Conservation (phyloP, 1,140 invertebrate genomes). For the Drosophila malerkotliana region DNA sequence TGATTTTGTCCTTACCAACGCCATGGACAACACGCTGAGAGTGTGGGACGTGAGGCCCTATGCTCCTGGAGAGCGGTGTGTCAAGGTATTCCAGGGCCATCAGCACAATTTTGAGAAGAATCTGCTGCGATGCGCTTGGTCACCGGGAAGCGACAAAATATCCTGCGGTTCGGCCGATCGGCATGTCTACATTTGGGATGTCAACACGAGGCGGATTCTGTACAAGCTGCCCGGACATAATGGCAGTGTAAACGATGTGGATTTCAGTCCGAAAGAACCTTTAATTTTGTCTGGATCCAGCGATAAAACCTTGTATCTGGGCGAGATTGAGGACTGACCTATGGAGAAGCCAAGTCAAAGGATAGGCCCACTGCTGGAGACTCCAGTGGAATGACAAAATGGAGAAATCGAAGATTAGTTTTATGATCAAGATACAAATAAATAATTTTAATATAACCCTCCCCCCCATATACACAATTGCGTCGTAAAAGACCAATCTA, state of each 20-base stretch:
- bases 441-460: not conserved
- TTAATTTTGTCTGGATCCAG: constrained; percentile 97
- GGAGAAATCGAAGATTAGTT: not conserved
- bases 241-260: constrained; percentile 98
- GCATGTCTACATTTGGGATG: constrained; percentile 99
- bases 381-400: not conserved
- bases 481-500: too few relatives aligned
- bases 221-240: constrained; percentile 99
- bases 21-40: constrained; percentile 97
- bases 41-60: constrained; percentile 93
- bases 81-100: constrained; percentile 96
- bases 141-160: constrained; percentile 92
- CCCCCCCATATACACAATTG: too few relatives aligned
- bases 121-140: constrained; percentile 94
- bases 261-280: constrained; percentile 98
- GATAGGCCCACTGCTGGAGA: constrained; percentile 1
- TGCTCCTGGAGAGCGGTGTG: constrained; percentile 95
- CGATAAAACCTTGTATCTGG: constrained; percentile 98
- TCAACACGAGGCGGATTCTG: constrained; percentile 93
- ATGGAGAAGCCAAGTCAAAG: not conserved
- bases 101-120: constrained; percentile 99
- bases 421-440: not conserved
- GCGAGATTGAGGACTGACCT: constrained; percentile 94
- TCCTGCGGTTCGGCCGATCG: constrained; percentile 97
- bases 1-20: constrained; percentile 96